A percentile compares a stretch with the other conserved stretches of the same genome.
Conservation (phyloP, 1,140 invertebrate species). For the Steinernema feltiae region DNA sequence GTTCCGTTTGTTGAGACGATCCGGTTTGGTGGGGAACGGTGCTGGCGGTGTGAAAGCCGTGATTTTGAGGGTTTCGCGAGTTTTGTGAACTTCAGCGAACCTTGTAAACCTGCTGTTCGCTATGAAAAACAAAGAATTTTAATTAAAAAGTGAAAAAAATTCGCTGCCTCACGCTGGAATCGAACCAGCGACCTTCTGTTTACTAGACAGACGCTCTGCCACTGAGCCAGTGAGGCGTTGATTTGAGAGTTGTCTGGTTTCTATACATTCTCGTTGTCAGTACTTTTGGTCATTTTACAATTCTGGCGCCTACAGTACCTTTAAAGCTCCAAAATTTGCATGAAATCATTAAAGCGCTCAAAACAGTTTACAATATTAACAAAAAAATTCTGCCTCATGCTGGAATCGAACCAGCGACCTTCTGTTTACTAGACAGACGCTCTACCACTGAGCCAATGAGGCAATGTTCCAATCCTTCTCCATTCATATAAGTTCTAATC, state of each 20-base stretch:
- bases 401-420: slow-evolving; percentile 51
- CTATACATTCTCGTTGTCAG: too few species aligned
- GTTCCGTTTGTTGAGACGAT: too few species aligned
- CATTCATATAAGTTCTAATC: neutral
- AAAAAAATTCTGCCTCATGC: slow-evolving; percentile 49
- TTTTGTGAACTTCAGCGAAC: too few species aligned
- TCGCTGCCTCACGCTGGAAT: slow-evolving; percentile 50
- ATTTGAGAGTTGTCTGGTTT: too few species aligned
- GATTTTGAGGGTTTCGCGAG: too few species aligned
- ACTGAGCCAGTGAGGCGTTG: slow-evolving; percentile 48
- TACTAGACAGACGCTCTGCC: slow-evolving; percentile 50
- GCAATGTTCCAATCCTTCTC: neutral
- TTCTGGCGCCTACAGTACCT: neutral
- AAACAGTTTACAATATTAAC: too few species aligned
- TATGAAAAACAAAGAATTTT: too few species aligned
- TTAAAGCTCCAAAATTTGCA: neutral
- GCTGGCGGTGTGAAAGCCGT: too few species aligned
- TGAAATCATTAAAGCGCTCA: neutral
- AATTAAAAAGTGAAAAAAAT: too few species aligned
- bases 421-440: slow-evolving; percentile 50
- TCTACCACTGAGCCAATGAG: slow-evolving; percentile 15
- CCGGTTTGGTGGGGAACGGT: too few species aligned
- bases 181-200: slow-evolving; percentile 50
- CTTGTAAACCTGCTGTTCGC: too few species aligned
- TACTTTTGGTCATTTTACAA: too few species aligned